Base-by-base conservation (phyloP, 2,888 invertebrate species). In the Brachypterus glaber region DNA sequence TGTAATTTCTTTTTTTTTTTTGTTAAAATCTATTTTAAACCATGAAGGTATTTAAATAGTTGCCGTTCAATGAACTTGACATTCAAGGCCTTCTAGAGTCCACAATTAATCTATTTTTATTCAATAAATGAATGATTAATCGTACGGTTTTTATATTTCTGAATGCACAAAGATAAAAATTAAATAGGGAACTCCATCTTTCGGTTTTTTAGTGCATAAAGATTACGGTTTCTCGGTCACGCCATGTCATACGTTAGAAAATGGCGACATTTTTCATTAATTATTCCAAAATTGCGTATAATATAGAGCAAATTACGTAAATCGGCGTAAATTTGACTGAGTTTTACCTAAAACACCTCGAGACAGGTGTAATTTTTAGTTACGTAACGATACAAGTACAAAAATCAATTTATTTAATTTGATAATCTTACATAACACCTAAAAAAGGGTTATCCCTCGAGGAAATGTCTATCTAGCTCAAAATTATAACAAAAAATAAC, bases 181-280 rank as follows among this genome's bases (percentile, higher is more conserved):
- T n/a, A n/a, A n/a, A n/a, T n/a, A n/a, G n/a, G n/a, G n/a, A 5
- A 9, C 35, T 37, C 41, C 41, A 41, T 41, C 40, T 43, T 31
- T 14, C 35, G 39, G 27, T 30, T 24, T 30, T 18, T 18, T 17
- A 21, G n/a, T n/a, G 17, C 14, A 24, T 12, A 1, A 14, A 13
- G 31, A 17, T 37, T 29, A 25, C 35, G 15, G 17, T 17, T 15
- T 18, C 30, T 7, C 11, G 39, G 45, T 45, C 45, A 47, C 40
- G 44, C 39, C 43, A 43, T 34, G 41, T 47, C 47, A 44, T 40
- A 46, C 37, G 41, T 33, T 27, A 40, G 38, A 44, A 44, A 40
- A 47, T 44, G 43, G 45, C 44, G 39, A 44, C 36, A 37, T 21
- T 25, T 37, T 15, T 13, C 24, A 26, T 37, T 26, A 13, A 3